Base-by-base conservation (phyloP, 2,797 vertebrate species). In the Enteromius trimaculatus region DNA sequence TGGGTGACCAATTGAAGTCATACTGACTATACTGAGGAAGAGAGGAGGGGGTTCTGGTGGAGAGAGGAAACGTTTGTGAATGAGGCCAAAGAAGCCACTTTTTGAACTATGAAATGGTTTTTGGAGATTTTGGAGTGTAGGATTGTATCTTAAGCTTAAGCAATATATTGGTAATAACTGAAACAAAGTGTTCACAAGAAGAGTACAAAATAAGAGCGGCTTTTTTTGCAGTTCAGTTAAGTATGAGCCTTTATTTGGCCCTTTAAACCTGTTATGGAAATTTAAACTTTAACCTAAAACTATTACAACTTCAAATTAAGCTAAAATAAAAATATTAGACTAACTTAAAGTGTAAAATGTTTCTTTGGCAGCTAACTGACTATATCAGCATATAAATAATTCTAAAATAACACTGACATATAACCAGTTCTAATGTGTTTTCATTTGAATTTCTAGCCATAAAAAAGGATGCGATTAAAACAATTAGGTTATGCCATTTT, bases 11-110 rank as follows among this genome's bases (percentile, higher is more conserved):
- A 78, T 64, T 19, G 47, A 69, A 84, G 47, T 42, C 42, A 69
- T 77, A 9, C 3, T 53, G 1, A 58, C 88, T 90, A 90, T 89
- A 88, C 83, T 79, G n/a, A 66, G n/a, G 51, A 75, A 49, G 82
- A 49, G 51, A 58, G 70, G 53, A 64, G 21, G 62, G 60, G 77
- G 21, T n/a, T 78, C 26, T 49, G 70, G 44, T 26, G 1, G 6
- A 49, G 79, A 79, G 44, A 37, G 62, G 53, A 53, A 69, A 64
- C 34, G 29, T 31, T 7, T 62, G 39, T 55, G 64, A 49, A 76
- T 71, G 37, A 65, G 31, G 62, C 26, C 31, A 23, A 68, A 31
- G 6, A 31, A 44, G 10, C 19, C 6, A 51, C 26, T 37, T 7
- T 47, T 21, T n/a, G 13, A 34, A 78, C 19, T n/a, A n/a, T 53